phyloP scores from a whole-genome alignment of 2,888 invertebrate genomes.

The Achlya flavicornis region DNA sequence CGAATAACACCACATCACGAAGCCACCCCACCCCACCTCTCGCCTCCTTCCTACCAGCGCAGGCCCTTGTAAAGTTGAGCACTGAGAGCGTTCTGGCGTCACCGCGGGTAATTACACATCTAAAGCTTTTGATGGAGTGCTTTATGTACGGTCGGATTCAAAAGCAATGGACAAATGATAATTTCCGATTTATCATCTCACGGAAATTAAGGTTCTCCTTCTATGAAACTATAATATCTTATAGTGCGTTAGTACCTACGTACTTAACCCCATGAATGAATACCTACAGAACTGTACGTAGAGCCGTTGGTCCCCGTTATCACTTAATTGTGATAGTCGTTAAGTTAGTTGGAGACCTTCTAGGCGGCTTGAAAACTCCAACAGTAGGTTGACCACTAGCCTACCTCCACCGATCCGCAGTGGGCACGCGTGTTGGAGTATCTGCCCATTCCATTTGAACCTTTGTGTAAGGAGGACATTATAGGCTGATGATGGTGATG shows the following conservation, averaged over 20 bases:
- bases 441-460: too few relatives aligned
- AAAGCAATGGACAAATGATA: slow-evolving; percentile 40
- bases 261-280: too few relatives aligned
- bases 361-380: too few relatives aligned
- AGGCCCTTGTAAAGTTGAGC: slow-evolving; percentile 63
- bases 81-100: slow-evolving; percentile 62
- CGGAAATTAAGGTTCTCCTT: slow-evolving; percentile 39
- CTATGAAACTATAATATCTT: neutral
- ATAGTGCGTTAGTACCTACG: neutral
- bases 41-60: slow-evolving; percentile 28
- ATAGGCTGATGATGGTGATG: too few relatives aligned
- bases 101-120: slow-evolving; percentile 76
- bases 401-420: too few relatives aligned
- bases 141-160: slow-evolving; percentile 45
- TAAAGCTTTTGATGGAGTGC: slow-evolving; percentile 69
- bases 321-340: too few relatives aligned
- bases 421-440: too few relatives aligned
- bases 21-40: slow-evolving; percentile 20
- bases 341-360: too few relatives aligned
- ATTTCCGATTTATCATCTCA: slow-evolving; percentile 42
- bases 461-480: too few relatives aligned
- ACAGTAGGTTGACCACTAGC: too few relatives aligned
- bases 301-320: too few relatives aligned
- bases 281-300: too few relatives aligned
- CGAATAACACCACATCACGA: neutral